Evolutionary conservation across 2,888 invertebrate genomes (phyloP).

Genomic region (Boloria euphrosyne): DNA sequence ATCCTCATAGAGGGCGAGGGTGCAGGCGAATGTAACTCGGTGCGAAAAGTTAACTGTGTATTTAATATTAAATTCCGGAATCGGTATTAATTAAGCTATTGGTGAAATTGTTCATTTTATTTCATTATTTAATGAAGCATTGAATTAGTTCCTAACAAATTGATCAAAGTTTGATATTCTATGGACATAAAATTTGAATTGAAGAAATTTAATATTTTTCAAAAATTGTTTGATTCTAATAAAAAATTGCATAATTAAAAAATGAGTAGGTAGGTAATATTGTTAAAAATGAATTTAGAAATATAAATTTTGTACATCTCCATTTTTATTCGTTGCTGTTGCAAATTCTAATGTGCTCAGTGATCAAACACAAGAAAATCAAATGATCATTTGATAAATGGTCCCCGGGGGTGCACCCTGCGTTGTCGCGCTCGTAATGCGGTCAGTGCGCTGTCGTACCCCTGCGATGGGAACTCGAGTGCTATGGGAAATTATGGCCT

Average conservation of each 20-base stretch:
- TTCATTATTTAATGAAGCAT: too few species aligned
- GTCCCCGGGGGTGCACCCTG: constrained; percentile 65
- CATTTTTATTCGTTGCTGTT: constrained; percentile 55
- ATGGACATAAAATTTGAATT: too few species aligned
- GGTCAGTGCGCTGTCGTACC: constrained; percentile 61
- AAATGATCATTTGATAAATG: constrained; percentile 84
- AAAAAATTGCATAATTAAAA: not conserved
- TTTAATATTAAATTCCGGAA: constrained; percentile 56
- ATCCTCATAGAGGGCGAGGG: constrained; percentile 59
- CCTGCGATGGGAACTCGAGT: constrained; percentile 45
- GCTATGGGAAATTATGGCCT: constrained; percentile 63
- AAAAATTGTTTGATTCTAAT: too few species aligned
- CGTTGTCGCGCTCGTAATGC: constrained; percentile 64
- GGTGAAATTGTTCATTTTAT: too few species aligned
- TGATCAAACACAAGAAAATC: constrained; percentile 84
- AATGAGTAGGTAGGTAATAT: not conserved
- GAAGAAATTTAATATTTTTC: too few species aligned
- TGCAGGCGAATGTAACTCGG: constrained; percentile 40
- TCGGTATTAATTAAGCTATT: not conserved
- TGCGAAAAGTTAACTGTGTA: constrained; percentile 27
- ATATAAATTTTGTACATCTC: constrained; percentile 59
- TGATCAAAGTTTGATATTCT: too few species aligned
- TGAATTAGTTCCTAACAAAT: too few species aligned
- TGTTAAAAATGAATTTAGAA: constrained; percentile 7
- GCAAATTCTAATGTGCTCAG: constrained; percentile 81